Base-by-base conservation (phyloP, 2,888 invertebrate species). In the Lasioglossum marginatum region DNA sequence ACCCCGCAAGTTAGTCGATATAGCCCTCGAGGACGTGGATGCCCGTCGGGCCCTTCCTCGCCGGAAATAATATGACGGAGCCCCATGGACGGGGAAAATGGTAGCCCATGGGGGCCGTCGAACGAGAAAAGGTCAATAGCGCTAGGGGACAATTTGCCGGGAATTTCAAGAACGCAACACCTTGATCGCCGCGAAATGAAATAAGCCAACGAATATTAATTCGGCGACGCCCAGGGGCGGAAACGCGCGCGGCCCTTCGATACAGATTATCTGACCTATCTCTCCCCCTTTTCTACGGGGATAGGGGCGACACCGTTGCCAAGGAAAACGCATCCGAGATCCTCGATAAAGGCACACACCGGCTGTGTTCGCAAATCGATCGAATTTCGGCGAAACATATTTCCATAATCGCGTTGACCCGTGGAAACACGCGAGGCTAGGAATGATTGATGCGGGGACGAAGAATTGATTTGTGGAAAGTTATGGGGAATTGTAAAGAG, bases 151-250 rank as follows among this genome's bases (percentile, higher is more conserved):
- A 89, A 92, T 93, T 91, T 92, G 88, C 89, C 60, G 88, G 82
- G 89, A 90, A 93, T 93, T 90, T 89, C 87, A 88, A 87, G 92
- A 93, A 93, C 90, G 91, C 92, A 92, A 88, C 91, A 91, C 87
- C 89, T 89, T 88, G 90, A 92, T 90, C 90, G 89, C 82, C 83
- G 82, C 89, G 88, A 91, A 92, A 92, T 92, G 90, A 91, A 92
- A 92, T 92, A 90, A 92, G 90, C 88, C 91, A 91, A 92, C 89
- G 90, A 91, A 92, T 92, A 92, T 92, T 92, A 92, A 92, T 92
- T 91, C 87, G 84, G 79, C 75, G 82, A 88, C 83, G 86, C 83
- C 81, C 79, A 57, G 52, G 52, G 68, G 76, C 72, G 77, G 74
- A 84, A 81, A 63, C 31, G 85, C 81, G 52, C 8, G 70, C 68